Conservation (phyloP, 2,888 invertebrate genomes). For the Acanthacorydalis orientalis region DNA sequence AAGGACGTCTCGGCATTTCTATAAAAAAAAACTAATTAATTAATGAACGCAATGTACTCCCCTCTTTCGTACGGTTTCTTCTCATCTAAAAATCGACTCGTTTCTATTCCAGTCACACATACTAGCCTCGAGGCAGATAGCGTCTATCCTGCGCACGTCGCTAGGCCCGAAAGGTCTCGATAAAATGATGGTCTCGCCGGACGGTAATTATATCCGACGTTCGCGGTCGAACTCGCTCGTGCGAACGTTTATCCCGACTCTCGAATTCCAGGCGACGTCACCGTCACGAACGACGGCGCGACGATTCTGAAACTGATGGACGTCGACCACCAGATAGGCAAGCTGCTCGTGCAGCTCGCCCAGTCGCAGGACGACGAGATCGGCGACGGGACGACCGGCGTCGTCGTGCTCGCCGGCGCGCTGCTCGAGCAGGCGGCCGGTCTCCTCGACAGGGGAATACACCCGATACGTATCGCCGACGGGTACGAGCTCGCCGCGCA, state of each 20-base stretch:
- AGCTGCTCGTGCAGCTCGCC: constrained; percentile 92
- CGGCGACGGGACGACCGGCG: constrained; percentile 98
- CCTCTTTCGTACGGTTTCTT: too few relatives aligned
- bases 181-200: constrained; percentile 92
- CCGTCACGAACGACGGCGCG: constrained; percentile 98
- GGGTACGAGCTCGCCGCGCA: constrained; percentile 96
- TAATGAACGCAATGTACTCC: too few relatives aligned
- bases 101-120: constrained; percentile 75
- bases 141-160: constrained; percentile 78
- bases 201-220: constrained; percentile 47
- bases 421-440: constrained; percentile 88
- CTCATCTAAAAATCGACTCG: neutral
- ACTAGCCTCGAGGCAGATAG: constrained; percentile 86
- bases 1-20: too few relatives aligned
- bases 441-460: constrained; percentile 89
- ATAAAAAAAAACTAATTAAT: too few relatives aligned
- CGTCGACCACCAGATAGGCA: constrained; percentile 96
- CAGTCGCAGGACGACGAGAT: constrained; percentile 99
- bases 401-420: constrained; percentile 75
- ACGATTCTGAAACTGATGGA: constrained; percentile 98
- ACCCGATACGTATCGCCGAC: constrained; percentile 96
- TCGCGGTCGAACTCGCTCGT: too few relatives aligned
- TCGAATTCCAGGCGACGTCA: constrained; percentile 72
- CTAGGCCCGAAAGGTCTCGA: constrained; percentile 95
- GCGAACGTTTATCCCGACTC: too few relatives aligned